Evolutionary conservation across 2,797 vertebrate species (phyloP).

Genomic region (Bovichtus variegatus): DNA sequence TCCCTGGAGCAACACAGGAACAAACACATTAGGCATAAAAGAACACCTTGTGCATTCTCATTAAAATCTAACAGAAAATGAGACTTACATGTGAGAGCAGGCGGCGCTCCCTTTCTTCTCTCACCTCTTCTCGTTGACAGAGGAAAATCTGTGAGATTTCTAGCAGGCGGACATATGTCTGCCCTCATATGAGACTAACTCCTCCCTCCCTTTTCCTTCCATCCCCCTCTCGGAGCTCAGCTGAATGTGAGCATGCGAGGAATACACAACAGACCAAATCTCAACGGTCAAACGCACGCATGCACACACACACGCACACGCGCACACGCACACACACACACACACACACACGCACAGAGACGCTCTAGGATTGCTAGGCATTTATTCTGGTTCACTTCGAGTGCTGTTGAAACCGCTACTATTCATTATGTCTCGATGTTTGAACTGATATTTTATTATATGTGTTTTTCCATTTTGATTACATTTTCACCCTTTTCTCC

Average conservation of each 20-base stretch:
- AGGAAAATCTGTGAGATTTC: conserved; percentile 44
- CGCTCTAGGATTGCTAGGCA: background rate
- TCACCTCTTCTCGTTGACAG: conserved; percentile 36
- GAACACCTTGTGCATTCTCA: background rate
- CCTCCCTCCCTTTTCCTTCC: conserved; percentile 62
- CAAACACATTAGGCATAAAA: conserved; percentile 19
- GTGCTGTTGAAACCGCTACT: background rate
- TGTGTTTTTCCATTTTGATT: background rate
- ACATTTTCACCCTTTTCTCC: background rate
- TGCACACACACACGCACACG: background rate
- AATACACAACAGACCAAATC: conserved; percentile 45
- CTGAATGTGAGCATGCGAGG: conserved; percentile 45
- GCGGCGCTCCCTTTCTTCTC: conserved; percentile 38
- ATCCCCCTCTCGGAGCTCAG: conserved; percentile 30
- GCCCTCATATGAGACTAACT: conserved; percentile 50
- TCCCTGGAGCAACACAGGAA: conserved; percentile 9
- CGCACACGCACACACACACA: background rate
- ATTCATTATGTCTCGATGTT: background rate
- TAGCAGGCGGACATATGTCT: conserved; percentile 35
- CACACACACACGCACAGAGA: background rate
- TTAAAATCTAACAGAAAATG: conserved; percentile 18
- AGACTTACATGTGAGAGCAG: conserved; percentile 63
- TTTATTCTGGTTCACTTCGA: background rate
- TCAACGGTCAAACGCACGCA: background rate
- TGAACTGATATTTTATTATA: background rate